Base-by-base conservation (phyloP, 92 coral and sea anemone genomes). In the Metridium senile region DNA sequence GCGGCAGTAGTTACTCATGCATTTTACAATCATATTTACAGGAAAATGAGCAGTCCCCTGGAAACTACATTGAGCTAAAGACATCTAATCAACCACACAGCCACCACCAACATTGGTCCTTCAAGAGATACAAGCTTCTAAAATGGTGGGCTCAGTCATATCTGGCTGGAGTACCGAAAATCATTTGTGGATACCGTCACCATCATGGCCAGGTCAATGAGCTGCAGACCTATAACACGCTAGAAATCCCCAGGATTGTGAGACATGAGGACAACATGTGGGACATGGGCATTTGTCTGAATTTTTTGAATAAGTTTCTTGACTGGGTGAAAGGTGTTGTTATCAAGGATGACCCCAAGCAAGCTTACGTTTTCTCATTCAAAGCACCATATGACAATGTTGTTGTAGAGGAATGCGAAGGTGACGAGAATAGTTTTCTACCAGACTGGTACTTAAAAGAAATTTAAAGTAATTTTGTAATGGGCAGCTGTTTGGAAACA, bases 81-180 rank as follows among this genome's bases (percentile, higher is more conserved):
- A 95, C 99, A 23, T 89, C 96, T 45, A 75, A 74, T 26, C 86
- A 82, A 45, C 92, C 94, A 23, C 91, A 95, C 72, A 89, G 78
- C 27, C 89, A 84, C 54, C 82, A 93, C 27, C 93, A 89, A 63
- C 88, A 80, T 57, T 82, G 92, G 90, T 89, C 87, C 33, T 92
- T 95, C 83, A 89, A 87, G 71, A 83, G 99, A 59, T 92, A 89
- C 93, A 95, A 95, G 79, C 84, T 95, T 13, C 82, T 95, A 35
- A 95, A 95, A 71, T 95, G 97, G 96, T 95, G 99, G 99, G 93
- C 99, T 23, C 99, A 95, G 85, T 95, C 99, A 0, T 95, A 82
- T 74, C 85, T 95, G 29, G 99, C 97, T 9, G 99, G 99, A 17
- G 80, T 95, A 1, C 99, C 97, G 31, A 95, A 95, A 82, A 86